Base-by-base conservation (phyloP, 2,888 invertebrate genomes). In the Drosophila formosana region DNA sequence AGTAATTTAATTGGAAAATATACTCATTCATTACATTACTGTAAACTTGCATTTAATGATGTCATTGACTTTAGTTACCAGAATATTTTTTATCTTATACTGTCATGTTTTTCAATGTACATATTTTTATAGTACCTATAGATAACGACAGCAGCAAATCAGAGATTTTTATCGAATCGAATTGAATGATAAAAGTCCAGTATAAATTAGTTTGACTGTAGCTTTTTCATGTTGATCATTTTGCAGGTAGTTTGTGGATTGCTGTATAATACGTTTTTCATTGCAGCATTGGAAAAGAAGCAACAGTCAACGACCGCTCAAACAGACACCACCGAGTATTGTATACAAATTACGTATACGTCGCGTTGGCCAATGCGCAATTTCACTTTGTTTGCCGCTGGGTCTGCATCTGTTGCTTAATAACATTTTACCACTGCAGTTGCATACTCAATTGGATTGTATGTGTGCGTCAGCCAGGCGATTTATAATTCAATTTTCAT, bases 401-500 rank as follows among this genome's bases (percentile, higher is more conserved):
- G 41, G 46, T 9, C 18, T 28, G 52, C 47, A 57, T 43, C 51
- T 66, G 47, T 55, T 67, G 75, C 72, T 43, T 26, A 45, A 62
- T 46, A 57, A 41, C 25, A 56, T 60, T 75, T 55, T 11, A 6
- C 39, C 13, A 37, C 23, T 41, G 71, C 58, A 55, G 66, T 13
- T 49, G 43, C 25, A 37, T 3, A 13, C 7, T n/a, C 11, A 39
- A 53, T 32, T 55, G 37, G 6, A 4, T 11, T 32, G 23, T 43
- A 28, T 47, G 8, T 37, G 46, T 56, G 45, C 23, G 9, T 41
- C 37, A 45, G 57, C 23, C 30, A 28, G 18, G 13, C 8, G 9
- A 61, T 45, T 34, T 60, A 64, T 63, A 68, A 84, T 74, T 81
- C 52, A 58, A 78, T 78, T 81, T 75, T 51, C 68, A 53, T 60